These are phyloP conservation scores for Eurystomus gularis DNA, from an alignment of 2,113 vertebrate species.

Conservation along the genomic window DNA sequence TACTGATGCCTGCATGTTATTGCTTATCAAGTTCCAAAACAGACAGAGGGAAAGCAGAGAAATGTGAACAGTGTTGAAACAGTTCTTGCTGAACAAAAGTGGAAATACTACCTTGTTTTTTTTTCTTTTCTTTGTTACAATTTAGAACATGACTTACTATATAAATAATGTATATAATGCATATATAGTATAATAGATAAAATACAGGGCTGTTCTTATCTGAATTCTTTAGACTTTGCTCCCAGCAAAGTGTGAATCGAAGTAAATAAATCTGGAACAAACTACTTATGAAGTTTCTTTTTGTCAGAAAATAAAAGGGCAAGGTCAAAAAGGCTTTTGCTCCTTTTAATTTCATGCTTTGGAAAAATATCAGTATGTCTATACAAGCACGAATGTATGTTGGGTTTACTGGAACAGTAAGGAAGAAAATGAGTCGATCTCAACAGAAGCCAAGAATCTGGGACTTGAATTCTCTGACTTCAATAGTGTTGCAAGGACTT, in stretches of 20 bases:
- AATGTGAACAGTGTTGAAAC: neutral
- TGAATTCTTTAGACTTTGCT: neutral
- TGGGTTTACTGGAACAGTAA: neutral
- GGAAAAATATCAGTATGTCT: neutral
- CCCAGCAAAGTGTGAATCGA: neutral
- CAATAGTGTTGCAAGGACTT: neutral
- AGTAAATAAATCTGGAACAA: neutral
- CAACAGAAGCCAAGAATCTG: conserved; percentile 20
- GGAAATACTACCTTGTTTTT: neutral
- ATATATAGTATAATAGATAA: neutral
- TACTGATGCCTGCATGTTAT: neutral
- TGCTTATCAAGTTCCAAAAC: neutral
- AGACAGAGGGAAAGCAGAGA: neutral
- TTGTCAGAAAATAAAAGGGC: neutral
- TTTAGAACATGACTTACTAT: neutral
- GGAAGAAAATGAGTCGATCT: neutral
- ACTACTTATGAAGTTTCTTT: neutral
- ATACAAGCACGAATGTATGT: neutral
- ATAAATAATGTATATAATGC: neutral
- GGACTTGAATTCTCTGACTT: conserved; percentile 23
- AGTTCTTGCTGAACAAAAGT: neutral
- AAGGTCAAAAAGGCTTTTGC: neutral
- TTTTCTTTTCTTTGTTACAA: neutral
- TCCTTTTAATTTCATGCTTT: neutral
- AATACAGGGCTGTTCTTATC: neutral